These are phyloP conservation scores for Linurgus olivaceus DNA, from an alignment of 2,797 vertebrate genomes.

Conservation along the genomic window DNA sequence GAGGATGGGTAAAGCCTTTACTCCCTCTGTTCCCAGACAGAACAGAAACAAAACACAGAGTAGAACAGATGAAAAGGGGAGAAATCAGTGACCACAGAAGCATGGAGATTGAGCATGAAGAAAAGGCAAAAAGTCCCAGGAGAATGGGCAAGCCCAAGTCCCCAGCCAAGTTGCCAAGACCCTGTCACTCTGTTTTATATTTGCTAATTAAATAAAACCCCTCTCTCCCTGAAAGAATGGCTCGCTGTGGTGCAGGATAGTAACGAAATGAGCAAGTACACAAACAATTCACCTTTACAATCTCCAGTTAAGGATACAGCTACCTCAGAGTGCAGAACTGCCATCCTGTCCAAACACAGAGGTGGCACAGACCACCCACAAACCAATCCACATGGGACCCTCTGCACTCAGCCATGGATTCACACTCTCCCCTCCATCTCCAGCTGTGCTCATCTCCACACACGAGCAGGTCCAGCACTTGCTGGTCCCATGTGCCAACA, in stretches of 20 bases:
- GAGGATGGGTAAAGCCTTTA: background rate
- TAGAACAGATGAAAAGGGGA: background rate
- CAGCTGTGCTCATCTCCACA: background rate
- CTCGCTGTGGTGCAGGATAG: background rate
- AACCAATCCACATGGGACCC: fast-evolving
- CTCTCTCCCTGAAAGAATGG: background rate
- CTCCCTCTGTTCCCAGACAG: background rate
- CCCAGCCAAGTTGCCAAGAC: background rate
- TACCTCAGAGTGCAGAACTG: background rate
- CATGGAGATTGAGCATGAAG: fast-evolving
- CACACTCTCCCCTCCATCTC: background rate
- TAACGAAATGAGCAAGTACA: background rate
- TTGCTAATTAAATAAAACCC: background rate
- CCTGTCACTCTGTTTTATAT: background rate
- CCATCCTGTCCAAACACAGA: background rate
- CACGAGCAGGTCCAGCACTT: fast-evolving
- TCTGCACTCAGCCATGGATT: background rate
- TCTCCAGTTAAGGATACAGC: background rate
- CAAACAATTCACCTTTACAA: background rate
- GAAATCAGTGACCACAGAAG: background rate
- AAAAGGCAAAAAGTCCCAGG: background rate
- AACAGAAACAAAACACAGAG: background rate
- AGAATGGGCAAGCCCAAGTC: background rate
- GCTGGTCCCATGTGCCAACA: background rate
- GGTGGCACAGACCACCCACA: background rate